These are phyloP conservation scores for Tachycineta bicolor DNA, from an alignment of 2,113 vertebrate species.

Conservation along the genomic window DNA sequence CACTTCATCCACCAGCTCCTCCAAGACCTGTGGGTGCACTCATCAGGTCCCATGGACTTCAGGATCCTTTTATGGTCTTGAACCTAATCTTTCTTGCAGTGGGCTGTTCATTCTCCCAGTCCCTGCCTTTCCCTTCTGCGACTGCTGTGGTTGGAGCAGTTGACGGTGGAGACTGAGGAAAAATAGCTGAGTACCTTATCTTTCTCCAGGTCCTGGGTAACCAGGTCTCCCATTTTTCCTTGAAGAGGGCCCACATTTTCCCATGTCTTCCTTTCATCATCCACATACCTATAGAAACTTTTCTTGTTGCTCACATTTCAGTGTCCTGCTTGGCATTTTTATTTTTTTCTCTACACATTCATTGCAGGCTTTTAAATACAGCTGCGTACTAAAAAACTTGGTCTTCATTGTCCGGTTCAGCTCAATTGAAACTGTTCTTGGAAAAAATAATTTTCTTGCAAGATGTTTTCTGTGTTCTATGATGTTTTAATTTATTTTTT, in stretches of 20 bases:
- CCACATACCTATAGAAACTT: fast-evolving
- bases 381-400: not conserved
- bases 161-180: not conserved
- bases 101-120: not conserved
- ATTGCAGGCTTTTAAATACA: not conserved
- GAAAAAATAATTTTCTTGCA: constrained; percentile 6
- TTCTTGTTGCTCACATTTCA: not conserved
- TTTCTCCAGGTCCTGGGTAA: not conserved
- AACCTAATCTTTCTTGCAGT: not conserved
- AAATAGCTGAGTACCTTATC: not conserved
- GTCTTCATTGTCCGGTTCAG: not conserved
- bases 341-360: not conserved
- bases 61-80: not conserved
- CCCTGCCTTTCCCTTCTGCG: not conserved
- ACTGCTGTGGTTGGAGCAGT: not conserved
- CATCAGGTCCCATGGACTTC: not conserved
- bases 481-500: constrained; percentile 37
- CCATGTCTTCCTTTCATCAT: not conserved
- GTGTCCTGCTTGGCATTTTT: not conserved
- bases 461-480: not conserved
- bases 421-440: constrained; percentile 13
- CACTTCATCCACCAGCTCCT: not conserved
- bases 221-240: not conserved
- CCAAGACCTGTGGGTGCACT: too few relatives aligned
- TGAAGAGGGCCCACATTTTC: not conserved